phyloP scores from a whole-genome alignment of 2,797 vertebrate species.

The Telmatherina bonti region DNA sequence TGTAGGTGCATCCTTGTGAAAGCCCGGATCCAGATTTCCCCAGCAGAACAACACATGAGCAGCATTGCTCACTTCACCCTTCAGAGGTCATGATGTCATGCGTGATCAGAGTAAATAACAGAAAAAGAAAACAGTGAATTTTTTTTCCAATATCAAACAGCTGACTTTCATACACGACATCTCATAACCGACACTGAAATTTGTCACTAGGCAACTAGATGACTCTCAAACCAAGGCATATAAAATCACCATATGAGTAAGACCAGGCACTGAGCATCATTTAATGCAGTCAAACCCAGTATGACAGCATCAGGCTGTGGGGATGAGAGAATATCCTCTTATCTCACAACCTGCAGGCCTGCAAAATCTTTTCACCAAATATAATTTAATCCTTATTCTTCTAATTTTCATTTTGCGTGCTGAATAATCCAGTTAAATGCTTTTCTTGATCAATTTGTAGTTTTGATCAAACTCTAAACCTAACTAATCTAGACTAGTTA shows the following conservation, averaged over 20 bases:
- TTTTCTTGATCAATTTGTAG: background rate
- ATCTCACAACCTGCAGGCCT: background rate
- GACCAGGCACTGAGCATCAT: background rate
- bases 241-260: too few relatives aligned
- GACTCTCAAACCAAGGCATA: too few relatives aligned
- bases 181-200: too few relatives aligned
- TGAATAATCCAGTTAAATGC: background rate
- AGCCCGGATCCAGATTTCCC: background rate
- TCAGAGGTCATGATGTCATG: background rate
- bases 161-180: too few relatives aligned
- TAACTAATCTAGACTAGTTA: background rate
- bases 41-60: background rate
- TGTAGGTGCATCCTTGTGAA: background rate
- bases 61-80: background rate
- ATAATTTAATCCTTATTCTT: background rate
- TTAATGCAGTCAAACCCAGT: background rate
- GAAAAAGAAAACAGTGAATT: background rate
- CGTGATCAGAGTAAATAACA: background rate
- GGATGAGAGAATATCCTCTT: background rate
- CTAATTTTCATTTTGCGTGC: background rate
- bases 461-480: background rate
- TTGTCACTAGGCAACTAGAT: too few relatives aligned
- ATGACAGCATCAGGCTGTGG: background rate
- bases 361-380: slow-evolving; percentile 1
- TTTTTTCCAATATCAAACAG: too few relatives aligned